Evolutionary conservation across 2,113 vertebrate species (phyloP).

Genomic region (Tetrao urogallus): DNA sequence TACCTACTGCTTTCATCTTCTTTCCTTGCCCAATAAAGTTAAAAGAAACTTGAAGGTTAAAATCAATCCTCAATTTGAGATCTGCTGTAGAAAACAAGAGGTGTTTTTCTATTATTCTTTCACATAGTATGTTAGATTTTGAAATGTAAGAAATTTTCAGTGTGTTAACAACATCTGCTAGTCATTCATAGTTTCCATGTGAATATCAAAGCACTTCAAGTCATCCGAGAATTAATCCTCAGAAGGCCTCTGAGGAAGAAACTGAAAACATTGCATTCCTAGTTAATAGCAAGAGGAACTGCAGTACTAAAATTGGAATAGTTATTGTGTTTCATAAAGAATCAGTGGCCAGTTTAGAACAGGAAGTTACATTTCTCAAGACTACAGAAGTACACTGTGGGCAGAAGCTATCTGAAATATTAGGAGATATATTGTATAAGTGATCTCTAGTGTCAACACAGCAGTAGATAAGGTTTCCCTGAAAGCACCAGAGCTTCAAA

Average conservation of each 20-base stretch:
- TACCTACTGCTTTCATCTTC: not conserved
- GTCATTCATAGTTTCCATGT: not conserved
- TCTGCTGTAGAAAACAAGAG: not conserved
- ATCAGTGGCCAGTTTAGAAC: not conserved
- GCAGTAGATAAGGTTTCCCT: not conserved
- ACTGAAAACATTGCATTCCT: not conserved
- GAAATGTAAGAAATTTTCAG: not conserved
- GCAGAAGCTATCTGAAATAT: not conserved
- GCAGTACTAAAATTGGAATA: not conserved
- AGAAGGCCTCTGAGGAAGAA: not conserved
- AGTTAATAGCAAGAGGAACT: not conserved
- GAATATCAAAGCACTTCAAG: not conserved
- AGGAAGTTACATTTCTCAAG: not conserved
- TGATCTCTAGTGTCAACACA: not conserved
- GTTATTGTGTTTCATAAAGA: not conserved
- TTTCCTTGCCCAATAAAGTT: not conserved
- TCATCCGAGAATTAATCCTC: not conserved
- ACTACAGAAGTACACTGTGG: not conserved
- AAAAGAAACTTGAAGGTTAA: conserved; percentile 10
- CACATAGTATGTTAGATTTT: not conserved
- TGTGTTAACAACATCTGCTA: not conserved
- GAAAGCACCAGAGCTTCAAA: not conserved
- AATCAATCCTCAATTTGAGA: not conserved
- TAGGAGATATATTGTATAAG: not conserved
- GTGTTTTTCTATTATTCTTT: not conserved